Evolutionary conservation across 2,113 vertebrate species (phyloP).

Genomic region (Stomatorhinus ivindoensis): DNA sequence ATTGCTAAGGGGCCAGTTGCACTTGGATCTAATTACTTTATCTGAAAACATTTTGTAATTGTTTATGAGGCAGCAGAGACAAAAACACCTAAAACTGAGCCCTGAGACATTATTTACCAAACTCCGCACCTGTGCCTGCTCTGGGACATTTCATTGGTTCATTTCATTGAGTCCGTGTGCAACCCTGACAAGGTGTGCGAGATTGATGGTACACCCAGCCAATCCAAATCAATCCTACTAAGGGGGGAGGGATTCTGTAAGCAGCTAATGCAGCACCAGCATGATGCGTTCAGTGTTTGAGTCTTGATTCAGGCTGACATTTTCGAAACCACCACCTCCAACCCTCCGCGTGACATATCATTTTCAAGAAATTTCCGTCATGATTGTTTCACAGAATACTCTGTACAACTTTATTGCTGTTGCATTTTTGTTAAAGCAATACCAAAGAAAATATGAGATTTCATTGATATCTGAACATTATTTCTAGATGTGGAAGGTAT

Average conservation of each 20-base stretch:
- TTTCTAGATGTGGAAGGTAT: not conserved
- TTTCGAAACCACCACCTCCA: not conserved
- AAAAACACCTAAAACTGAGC: not conserved
- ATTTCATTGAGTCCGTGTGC: not conserved
- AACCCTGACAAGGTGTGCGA: not conserved
- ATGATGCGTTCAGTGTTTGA: not conserved
- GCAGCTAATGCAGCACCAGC: not conserved
- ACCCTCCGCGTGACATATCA: not conserved
- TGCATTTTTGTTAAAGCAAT: not conserved
- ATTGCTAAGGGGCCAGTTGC: not conserved
- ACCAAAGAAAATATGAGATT: not conserved
- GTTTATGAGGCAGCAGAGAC: not conserved
- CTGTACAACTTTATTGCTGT: not conserved
- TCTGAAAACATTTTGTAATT: not conserved
- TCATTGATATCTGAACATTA: not conserved
- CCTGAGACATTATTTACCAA: not conserved
- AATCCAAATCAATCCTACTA: not conserved
- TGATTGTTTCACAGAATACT: not conserved
- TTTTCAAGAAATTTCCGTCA: not conserved
- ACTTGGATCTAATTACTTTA: conserved; percentile 2
- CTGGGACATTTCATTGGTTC: not conserved
- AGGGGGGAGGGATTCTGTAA: not conserved
- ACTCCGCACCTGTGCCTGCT: not conserved
- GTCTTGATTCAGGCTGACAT: not conserved
- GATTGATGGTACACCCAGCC: not conserved